Evolutionary conservation across 2,797 vertebrate species (phyloP).

Genomic region (Dipus sagitta): DNA sequence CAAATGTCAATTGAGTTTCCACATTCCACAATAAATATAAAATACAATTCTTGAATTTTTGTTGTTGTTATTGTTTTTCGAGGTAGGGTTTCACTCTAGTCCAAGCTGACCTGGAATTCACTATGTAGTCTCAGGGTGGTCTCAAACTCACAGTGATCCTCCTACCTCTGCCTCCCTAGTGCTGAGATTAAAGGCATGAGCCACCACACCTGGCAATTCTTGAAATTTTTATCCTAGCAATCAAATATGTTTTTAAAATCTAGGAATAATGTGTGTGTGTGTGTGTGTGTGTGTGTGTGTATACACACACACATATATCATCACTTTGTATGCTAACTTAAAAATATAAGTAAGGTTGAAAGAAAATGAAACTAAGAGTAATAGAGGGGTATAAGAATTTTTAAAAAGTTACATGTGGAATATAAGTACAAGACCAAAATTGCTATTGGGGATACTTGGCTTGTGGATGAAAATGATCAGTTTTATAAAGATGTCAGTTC

Average conservation of each 20-base stretch:
- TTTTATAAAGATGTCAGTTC: background rate
- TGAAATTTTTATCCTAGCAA: background rate
- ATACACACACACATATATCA: background rate
- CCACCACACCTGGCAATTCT: no score
- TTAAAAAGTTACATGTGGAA: background rate
- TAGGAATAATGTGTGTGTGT: no score
- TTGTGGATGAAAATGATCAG: background rate
- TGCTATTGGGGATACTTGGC: background rate
- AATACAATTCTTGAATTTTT: no score
- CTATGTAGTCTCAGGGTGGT: no score
- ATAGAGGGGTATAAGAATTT: constrained; percentile 16
- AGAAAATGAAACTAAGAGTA: background rate
- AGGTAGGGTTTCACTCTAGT: no score
- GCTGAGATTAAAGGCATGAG: no score
- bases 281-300: no score
- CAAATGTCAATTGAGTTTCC: constrained; percentile 11
- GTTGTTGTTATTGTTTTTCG: no score
- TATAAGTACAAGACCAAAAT: constrained; percentile 21
- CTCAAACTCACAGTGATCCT: no score
- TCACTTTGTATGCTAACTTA: background rate
- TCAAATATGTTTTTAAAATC: background rate
- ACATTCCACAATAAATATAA: background rate
- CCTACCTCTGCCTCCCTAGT: no score
- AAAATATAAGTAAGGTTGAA: background rate
- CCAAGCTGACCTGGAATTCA: no score